Conservation (phyloP, 2,888 invertebrate species). For the Epiblema foenella region DNA sequence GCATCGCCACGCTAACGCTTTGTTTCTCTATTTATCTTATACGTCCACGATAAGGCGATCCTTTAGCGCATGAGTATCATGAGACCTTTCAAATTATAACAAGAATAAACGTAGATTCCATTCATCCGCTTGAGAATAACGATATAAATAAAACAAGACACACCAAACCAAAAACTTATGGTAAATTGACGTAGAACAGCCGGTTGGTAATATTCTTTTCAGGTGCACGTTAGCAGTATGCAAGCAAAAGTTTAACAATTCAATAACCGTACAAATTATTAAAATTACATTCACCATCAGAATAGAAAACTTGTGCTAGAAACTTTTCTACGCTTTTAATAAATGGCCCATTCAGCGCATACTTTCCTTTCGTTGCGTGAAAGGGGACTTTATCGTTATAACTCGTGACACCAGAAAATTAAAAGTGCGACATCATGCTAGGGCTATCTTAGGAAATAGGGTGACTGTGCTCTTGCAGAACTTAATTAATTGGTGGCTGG, state of each 20-base stretch:
- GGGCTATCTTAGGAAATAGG: conserved; percentile 75
- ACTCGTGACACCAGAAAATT: conserved; percentile 82
- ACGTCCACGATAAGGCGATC: too few species aligned
- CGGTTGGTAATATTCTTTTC: background rate
- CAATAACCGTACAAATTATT: conserved; percentile 12
- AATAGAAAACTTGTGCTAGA: conserved; percentile 69
- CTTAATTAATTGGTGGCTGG: conserved; percentile 77
- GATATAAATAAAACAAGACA: background rate
- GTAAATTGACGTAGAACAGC: background rate
- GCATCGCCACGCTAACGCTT: conserved; percentile 31
- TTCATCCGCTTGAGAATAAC: too few species aligned
- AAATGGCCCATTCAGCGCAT: conserved; percentile 78
- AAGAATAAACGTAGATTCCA: too few species aligned
- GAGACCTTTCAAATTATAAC: too few species aligned
- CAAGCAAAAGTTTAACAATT: background rate
- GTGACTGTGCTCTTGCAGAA: conserved; percentile 74
- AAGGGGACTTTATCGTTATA: conserved; percentile 75
- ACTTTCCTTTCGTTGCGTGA: conserved; percentile 66
- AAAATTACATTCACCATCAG: conserved; percentile 47
- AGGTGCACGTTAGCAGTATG: background rate
- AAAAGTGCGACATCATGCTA: conserved; percentile 78
- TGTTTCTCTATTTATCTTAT: conserved; percentile 29
- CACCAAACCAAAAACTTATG: background rate
- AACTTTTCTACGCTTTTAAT: conserved; percentile 79
- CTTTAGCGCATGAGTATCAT: too few species aligned